Conservation (phyloP, 2,888 invertebrate genomes). For the Iselma pallidipennis region DNA sequence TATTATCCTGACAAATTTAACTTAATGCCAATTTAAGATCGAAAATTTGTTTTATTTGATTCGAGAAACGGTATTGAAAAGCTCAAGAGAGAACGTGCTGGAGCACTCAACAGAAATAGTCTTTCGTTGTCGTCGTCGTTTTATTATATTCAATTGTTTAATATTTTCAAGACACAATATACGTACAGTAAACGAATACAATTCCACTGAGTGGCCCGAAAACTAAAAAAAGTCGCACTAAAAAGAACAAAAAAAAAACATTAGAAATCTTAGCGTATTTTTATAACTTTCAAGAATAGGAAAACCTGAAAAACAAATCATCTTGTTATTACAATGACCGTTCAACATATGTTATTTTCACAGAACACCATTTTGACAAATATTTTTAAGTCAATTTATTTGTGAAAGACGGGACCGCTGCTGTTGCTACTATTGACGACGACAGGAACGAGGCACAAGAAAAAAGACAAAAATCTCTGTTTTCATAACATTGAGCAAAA, state of each 20-base stretch:
- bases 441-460: background rate
- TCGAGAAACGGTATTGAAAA: background rate
- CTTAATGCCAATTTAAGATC: conserved; percentile 4
- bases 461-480: background rate
- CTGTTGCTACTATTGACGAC: background rate
- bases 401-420: background rate
- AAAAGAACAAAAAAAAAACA: too few species aligned
- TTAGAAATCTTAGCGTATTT: too few species aligned
- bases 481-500: background rate
- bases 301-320: too few species aligned
- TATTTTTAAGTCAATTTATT: background rate
- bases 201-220: too few species aligned
- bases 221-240: too few species aligned
- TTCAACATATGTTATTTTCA: background rate
- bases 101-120: background rate
- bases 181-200: too few species aligned
- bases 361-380: background rate
- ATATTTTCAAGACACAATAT: too few species aligned
- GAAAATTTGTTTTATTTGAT: conserved; percentile 1
- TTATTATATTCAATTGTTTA: too few species aligned
- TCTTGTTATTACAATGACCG: too few species aligned
- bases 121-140: background rate
- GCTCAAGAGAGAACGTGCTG: background rate
- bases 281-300: too few species aligned
- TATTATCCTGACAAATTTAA: background rate